Conservation (phyloP, 2,888 invertebrate species). For the Tiliacea aurago region DNA sequence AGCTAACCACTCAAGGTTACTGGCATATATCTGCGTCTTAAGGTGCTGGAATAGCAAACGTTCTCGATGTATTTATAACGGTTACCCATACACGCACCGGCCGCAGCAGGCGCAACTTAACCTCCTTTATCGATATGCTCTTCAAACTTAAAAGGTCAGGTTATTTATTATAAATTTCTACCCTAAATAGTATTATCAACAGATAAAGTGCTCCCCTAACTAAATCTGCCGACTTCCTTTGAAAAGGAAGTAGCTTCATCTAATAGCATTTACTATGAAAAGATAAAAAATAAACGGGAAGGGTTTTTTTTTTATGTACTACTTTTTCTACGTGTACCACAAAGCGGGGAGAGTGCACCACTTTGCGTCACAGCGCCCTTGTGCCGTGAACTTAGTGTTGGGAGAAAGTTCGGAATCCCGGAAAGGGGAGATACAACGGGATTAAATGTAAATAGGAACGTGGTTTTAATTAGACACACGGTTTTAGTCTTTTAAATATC, state of each 20-base stretch:
- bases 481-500: neutral
- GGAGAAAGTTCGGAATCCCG: conserved; percentile 29
- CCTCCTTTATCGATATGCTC: neutral
- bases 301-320: conserved; percentile 42
- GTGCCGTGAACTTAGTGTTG: conserved; percentile 54
- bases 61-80: neutral
- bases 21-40: too few relatives aligned
- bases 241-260: conserved; percentile 30
- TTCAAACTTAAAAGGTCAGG: neutral
- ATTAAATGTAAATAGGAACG: conserved; percentile 12
- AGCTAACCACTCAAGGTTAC: too few relatives aligned
- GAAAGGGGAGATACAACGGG: conserved; percentile 6
- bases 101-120: neutral
- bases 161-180: neutral
- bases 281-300: conserved; percentile 53
- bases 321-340: conserved; percentile 62
- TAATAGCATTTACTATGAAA: conserved; percentile 52
- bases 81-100: neutral
- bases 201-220: conserved; percentile 42
- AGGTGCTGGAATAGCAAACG: neutral
- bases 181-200: conserved; percentile 1
- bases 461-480: conserved; percentile 14
- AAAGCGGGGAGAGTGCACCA: conserved; percentile 66
- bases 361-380: conserved; percentile 61
- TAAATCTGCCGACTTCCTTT: conserved; percentile 29